Percentiles rank a stretch among this genome's conserved stretches.
Conservation (phyloP, 2,113 vertebrate genomes). For the Corythornis cristatus region DNA sequence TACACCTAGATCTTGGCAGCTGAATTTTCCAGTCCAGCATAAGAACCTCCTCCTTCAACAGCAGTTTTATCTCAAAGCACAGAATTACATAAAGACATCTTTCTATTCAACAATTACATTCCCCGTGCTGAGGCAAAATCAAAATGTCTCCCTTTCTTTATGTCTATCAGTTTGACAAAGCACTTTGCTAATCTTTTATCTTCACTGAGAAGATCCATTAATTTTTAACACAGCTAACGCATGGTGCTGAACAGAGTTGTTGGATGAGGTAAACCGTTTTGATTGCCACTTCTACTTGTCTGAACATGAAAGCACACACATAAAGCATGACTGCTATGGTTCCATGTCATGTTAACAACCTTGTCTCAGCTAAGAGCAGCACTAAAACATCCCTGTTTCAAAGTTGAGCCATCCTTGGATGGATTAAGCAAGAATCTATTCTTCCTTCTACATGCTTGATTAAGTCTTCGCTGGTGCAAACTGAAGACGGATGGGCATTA, state of each 20-base stretch:
- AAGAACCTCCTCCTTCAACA: not conserved
- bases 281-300: not conserved
- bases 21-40: not conserved
- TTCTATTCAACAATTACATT: not conserved
- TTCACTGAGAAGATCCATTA: not conserved
- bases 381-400: not conserved
- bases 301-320: not conserved
- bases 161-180: not conserved
- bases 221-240: not conserved
- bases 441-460: not conserved
- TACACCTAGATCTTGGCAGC: not conserved
- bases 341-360: not conserved
- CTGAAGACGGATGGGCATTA: not conserved
- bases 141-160: not conserved
- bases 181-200: not conserved
- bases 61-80: not conserved
- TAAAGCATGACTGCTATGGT: not conserved
- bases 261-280: not conserved
- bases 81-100: not conserved
- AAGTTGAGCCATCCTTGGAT: not conserved
- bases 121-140: not conserved
- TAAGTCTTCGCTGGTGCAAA: conserved; percentile 12
- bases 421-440: conserved; percentile 13
- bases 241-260: not conserved
- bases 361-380: not conserved